Evolutionary conservation across 2,888 invertebrate genomes (phyloP).

Genomic region (Caenorhabditis drosophilae): DNA sequence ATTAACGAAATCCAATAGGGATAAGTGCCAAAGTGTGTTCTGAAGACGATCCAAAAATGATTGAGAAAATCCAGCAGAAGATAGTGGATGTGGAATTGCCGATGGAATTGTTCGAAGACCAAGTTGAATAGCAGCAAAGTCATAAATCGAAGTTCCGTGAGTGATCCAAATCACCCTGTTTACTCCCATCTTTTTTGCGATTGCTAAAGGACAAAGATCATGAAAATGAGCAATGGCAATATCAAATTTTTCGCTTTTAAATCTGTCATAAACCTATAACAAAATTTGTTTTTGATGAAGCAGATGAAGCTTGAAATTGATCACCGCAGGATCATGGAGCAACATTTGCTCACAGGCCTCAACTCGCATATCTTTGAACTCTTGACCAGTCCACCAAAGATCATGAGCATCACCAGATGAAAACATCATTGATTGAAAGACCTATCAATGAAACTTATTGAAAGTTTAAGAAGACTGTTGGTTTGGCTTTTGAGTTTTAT

Average conservation of each 20-base stretch:
- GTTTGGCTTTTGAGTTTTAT: no score
- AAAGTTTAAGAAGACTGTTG: conserved; percentile 3
- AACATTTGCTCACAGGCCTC: conserved; percentile 68
- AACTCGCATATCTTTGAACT: conserved; percentile 66
- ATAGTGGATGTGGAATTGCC: conserved; percentile 66
- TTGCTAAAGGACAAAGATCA: conserved; percentile 65
- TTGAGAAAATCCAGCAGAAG: conserved; percentile 56
- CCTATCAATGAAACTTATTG: conserved; percentile 40
- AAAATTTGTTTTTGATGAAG: no score
- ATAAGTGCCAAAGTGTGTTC: conserved; percentile 64
- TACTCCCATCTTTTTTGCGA: conserved; percentile 60
- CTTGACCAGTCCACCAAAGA: conserved; percentile 68
- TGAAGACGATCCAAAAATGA: conserved; percentile 52
- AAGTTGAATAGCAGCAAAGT: conserved; percentile 61
- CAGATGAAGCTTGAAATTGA: no score
- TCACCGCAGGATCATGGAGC: conserved; percentile 33
- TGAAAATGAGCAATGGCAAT: conserved; percentile 67
- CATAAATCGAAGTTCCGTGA: conserved; percentile 64
- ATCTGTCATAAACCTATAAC: conserved; percentile 39
- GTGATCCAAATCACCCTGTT: conserved; percentile 65
- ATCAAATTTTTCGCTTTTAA: conserved; percentile 57
- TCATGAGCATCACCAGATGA: conserved; percentile 65
- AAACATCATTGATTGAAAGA: conserved; percentile 68
- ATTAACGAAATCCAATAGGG: conserved; percentile 65
- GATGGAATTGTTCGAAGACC: conserved; percentile 64